Base-by-base conservation (phyloP, 2,888 invertebrate genomes). In the Hoplodrina blanda region DNA sequence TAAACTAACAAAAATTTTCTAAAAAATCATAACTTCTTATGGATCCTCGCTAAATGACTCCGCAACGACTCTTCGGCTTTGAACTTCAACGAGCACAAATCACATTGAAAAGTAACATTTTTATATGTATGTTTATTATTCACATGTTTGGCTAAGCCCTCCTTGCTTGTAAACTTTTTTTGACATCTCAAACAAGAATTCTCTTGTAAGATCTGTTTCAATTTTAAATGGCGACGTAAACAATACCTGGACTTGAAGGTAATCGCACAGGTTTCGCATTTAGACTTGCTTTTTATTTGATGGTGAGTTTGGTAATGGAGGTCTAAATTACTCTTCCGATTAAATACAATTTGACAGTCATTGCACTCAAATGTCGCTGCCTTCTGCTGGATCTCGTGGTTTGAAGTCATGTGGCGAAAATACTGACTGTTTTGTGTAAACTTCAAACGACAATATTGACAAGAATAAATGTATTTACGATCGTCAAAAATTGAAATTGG, bases 161-260 rank as follows among this genome's bases (percentile, higher is more conserved):
- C 95, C 62, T 93, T 92, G 52, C 86, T 92, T 0, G 89, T 89
- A 64, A 94, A 96, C 85, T 93, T 95, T 70, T 96, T 96, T 52
- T 93, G 93, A 75, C 96, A 96, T 72, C 94, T 93, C 1, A 92
- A 73, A 82, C 96, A 96, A 0, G 95, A 79, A 65, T 96, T 95
- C 65, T 95, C 95, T 2, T 88, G 91, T 73, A 96, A 73, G 0
- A 90, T 64, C 79, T 94, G 94, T 81, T 96, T 95, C 17, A 96
- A 65, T 73, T 93, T 94, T 69, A 95, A 79, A 83, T 96, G 96
- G 17, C 95, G 87, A 2, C 93, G 91, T 20, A 96, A 83, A 83
- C 96, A 95, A 63, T 95, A 95, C 2, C 94, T 84, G 0, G 96
- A 96, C 66, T 95, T 96, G 81, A 95, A 96, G 0, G 95, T 96